phyloP scores from a whole-genome alignment of 1,140 invertebrate species.

The Ganaspis sp. region DNA sequence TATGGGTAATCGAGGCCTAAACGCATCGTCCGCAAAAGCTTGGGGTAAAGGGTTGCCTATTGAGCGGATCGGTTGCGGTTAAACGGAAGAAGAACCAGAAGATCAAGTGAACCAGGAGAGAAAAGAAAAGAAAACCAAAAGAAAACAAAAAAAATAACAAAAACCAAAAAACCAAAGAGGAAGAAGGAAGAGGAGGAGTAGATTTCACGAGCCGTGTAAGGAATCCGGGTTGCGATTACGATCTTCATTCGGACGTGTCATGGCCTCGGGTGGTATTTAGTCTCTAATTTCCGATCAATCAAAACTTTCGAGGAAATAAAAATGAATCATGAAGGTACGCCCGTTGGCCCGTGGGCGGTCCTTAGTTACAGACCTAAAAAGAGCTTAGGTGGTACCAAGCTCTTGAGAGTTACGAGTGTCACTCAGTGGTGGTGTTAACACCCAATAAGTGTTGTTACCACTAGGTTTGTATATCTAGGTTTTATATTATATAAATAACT shows the following conservation, averaged over 20 bases:
- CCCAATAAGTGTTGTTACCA: too few species aligned
- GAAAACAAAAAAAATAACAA: slow-evolving; percentile 44
- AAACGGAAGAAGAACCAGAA: slow-evolving; percentile 49
- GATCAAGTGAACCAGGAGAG: slow-evolving; percentile 13
- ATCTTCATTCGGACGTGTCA: slow-evolving; percentile 71
- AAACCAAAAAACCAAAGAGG: slow-evolving; percentile 6
- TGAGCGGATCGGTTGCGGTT: slow-evolving; percentile 49
- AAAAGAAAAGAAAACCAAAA: slow-evolving; percentile 19
- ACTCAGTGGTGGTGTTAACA: too few species aligned
- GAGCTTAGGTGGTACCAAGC: too few species aligned
- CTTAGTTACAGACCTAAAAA: too few species aligned
- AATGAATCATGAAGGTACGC: slow-evolving; percentile 63
- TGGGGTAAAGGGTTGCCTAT: slow-evolving; percentile 44
- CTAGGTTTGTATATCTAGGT: too few species aligned
- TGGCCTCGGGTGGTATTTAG: slow-evolving; percentile 70
- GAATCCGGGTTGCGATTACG: slow-evolving; percentile 64
- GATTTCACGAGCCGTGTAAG: slow-evolving; percentile 44
- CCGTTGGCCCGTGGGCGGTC: slow-evolving; percentile 64
- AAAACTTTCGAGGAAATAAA: slow-evolving; percentile 68
- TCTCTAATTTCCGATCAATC: slow-evolving; percentile 75
- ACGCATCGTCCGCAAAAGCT: slow-evolving; percentile 61
- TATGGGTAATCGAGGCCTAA: slow-evolving; percentile 70
- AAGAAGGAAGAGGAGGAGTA: slow-evolving; percentile 43
- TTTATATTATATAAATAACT: too few species aligned
- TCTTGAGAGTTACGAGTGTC: too few species aligned